A percentile compares a stretch with the other conserved stretches of the same genome.
phyloP scores from a whole-genome alignment of 2,797 vertebrate species.

The Pseudochirops corinnae region DNA sequence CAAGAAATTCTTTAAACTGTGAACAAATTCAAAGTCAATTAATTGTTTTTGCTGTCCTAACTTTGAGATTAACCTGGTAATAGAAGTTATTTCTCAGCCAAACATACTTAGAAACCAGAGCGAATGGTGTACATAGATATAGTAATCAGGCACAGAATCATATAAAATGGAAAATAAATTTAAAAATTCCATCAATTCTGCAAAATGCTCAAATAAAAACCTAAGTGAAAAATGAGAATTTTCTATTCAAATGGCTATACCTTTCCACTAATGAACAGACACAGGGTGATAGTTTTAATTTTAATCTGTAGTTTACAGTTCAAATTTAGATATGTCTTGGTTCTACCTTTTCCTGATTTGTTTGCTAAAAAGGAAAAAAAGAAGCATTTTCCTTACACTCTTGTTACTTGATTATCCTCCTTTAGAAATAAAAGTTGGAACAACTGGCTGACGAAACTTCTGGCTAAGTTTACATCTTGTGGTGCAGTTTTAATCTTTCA shows the following conservation, averaged over 20 bases:
- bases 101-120: conserved; percentile 43
- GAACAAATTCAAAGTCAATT: conserved; percentile 71
- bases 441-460: conserved; percentile 19
- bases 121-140: neutral
- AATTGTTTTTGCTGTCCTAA: neutral
- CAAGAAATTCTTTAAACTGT: conserved; percentile 98
- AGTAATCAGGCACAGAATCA: conserved; percentile 36
- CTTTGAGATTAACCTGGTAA: neutral
- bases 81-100: conserved; percentile 46
- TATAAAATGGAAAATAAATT: neutral
- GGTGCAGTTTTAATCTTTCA: neutral
- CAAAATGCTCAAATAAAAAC: neutral
- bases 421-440: conserved; percentile 48
- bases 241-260: neutral
- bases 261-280: neutral
- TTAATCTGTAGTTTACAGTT: conserved; percentile 3
- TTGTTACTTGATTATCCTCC: conserved; percentile 32
- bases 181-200: neutral
- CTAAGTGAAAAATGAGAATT: neutral
- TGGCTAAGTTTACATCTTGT: conserved; percentile 5
- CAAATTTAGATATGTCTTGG: neutral
- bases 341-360: conserved; percentile 8
- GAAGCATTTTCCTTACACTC: neutral
- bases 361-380: conserved; percentile 34
- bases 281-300: neutral